These are phyloP conservation scores for Cephus spinipes DNA, from an alignment of 2,888 invertebrate genomes.

Conservation along the genomic window DNA sequence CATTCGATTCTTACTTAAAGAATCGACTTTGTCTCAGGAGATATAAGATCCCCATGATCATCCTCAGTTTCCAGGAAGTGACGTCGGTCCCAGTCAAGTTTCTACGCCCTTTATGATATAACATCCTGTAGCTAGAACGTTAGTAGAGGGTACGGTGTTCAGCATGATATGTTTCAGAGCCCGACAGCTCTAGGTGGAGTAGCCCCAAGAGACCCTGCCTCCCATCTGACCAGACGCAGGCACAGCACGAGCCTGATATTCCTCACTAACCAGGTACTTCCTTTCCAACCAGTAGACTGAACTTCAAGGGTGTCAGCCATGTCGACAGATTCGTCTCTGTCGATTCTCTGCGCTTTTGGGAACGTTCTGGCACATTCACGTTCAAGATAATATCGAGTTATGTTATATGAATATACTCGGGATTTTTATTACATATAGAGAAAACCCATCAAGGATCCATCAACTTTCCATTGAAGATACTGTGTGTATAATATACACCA, in stretches of 20 bases:
- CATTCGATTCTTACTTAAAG: not conserved
- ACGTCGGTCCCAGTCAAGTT: not conserved
- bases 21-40: not conserved
- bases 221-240: slow-evolving; percentile 79
- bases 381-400: not conserved
- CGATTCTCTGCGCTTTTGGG: slow-evolving; percentile 11
- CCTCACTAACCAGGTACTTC: slow-evolving; percentile 73
- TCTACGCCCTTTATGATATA: not conserved
- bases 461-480: slow-evolving; percentile 19
- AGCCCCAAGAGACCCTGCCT: slow-evolving; percentile 66
- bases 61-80: not conserved
- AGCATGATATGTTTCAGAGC: slow-evolving; percentile 70
- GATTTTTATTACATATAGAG: not conserved
- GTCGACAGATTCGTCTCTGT: slow-evolving; percentile 15
- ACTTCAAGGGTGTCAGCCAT: slow-evolving; percentile 24
- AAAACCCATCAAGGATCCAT: slow-evolving; percentile 7
- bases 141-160: slow-evolving; percentile 49
- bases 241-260: slow-evolving; percentile 81
- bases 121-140: slow-evolving; percentile 26
- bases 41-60: not conserved
- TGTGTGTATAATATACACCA: slow-evolving; percentile 15
- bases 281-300: slow-evolving; percentile 15
- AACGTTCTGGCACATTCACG: slow-evolving; percentile 18
- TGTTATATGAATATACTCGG: not conserved
- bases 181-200: slow-evolving; percentile 68